phyloP scores from a whole-genome alignment of 2,113 vertebrate genomes.

The Herpailurus yagouaroundi region DNA sequence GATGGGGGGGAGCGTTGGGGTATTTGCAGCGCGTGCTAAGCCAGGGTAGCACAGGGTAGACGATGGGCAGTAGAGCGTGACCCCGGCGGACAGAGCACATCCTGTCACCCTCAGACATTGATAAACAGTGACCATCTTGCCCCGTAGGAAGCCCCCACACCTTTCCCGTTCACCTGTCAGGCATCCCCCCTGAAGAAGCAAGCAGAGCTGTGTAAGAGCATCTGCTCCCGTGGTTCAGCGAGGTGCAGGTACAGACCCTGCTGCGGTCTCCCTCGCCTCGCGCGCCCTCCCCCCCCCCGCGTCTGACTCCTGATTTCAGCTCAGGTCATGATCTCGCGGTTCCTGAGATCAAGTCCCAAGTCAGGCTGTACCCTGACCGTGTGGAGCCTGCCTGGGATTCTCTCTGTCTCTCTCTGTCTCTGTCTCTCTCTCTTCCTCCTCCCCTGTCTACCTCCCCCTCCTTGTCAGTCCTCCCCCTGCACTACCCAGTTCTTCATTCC shows the following conservation, averaged over 20 bases:
- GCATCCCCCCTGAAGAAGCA: not conserved
- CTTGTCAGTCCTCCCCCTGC: too few relatives aligned
- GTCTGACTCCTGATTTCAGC: too few relatives aligned
- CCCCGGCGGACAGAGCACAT: accelerated
- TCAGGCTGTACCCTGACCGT: too few relatives aligned
- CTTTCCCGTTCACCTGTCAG: accelerated
- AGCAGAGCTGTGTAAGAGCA: not conserved
- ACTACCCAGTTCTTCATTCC: accelerated
- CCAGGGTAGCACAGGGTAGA: not conserved
- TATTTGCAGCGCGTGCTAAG: accelerated
- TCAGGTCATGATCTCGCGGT: too few relatives aligned
- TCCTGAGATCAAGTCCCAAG: too few relatives aligned
- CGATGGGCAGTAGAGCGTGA: accelerated
- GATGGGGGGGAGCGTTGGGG: accelerated
- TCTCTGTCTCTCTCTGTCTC: too few relatives aligned
- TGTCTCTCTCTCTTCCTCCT: too few relatives aligned
- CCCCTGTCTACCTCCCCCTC: accelerated
- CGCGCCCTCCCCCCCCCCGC: too few relatives aligned
- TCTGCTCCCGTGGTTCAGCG: accelerated
- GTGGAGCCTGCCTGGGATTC: too few relatives aligned
- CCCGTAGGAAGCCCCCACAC: accelerated
- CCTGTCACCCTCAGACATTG: not conserved
- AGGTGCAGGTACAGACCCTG: accelerated
- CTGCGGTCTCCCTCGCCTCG: not conserved
- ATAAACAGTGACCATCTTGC: not conserved